Percentiles rank a stretch among this genome's conserved stretches.
phyloP scores from a whole-genome alignment of 2,888 invertebrate genomes.

The Meloe dianella region DNA sequence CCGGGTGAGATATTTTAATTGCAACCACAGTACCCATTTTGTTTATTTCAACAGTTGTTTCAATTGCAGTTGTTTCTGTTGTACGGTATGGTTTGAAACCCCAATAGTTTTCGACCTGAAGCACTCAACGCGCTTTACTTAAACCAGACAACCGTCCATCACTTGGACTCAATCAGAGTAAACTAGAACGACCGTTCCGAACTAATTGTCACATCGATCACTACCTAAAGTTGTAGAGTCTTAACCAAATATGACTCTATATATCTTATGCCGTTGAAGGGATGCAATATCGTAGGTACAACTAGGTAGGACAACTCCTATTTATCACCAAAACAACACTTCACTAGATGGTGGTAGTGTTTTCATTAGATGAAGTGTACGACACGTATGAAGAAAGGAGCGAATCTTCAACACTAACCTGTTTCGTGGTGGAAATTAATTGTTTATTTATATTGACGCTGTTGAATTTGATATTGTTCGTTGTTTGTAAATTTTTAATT shows the following conservation, averaged over 20 bases:
- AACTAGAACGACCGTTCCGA: slow-evolving; percentile 44
- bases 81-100: too few species aligned
- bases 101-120: too few species aligned
- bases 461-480: too few species aligned
- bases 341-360: slow-evolving; percentile 35
- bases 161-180: slow-evolving; percentile 49
- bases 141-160: slow-evolving; percentile 42
- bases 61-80: too few species aligned
- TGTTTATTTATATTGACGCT: slow-evolving; percentile 40
- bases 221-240: slow-evolving; percentile 36
- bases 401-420: slow-evolving; percentile 32
- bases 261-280: slow-evolving; percentile 40
- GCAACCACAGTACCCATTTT: too few species aligned
- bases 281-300: background rate
- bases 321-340: slow-evolving; percentile 39
- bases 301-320: slow-evolving; percentile 26
- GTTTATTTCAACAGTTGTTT: too few species aligned
- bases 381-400: slow-evolving; percentile 12
- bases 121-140: background rate
- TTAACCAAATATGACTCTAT: slow-evolving; percentile 46
- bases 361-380: slow-evolving; percentile 36
- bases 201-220: slow-evolving; percentile 54
- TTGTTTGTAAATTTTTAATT: too few species aligned
- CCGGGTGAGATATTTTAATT: background rate
- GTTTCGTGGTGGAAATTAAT: slow-evolving; percentile 34